phyloP scores from a whole-genome alignment of 2,888 invertebrate genomes.

The Callinectes sapidus region DNA sequence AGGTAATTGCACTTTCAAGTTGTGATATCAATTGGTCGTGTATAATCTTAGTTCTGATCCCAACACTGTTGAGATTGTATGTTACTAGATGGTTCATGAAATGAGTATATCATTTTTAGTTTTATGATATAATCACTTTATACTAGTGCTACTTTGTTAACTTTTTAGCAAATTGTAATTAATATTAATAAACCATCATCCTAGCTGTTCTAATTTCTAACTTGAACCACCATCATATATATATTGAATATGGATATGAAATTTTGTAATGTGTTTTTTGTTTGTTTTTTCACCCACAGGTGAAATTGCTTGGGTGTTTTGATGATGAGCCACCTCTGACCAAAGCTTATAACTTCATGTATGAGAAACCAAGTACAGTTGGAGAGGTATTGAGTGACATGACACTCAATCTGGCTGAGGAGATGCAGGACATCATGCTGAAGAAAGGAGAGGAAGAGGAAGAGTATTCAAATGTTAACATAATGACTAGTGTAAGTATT shows the following conservation, averaged over 20 bases:
- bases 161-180: too few relatives aligned
- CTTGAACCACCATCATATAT: neutral
- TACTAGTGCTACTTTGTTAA: too few relatives aligned
- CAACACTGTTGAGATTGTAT: too few relatives aligned
- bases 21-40: too few relatives aligned
- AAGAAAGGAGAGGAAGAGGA: neutral
- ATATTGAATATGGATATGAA: too few relatives aligned
- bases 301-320: slow-evolving; percentile 41
- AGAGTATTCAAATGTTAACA: slow-evolving; percentile 74
- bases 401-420: slow-evolving; percentile 74
- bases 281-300: neutral
- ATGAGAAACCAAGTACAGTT: slow-evolving; percentile 78
- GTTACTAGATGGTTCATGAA: too few relatives aligned
- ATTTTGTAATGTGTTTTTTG: too few relatives aligned
- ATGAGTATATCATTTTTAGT: too few relatives aligned
- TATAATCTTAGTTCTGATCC: too few relatives aligned
- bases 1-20: slow-evolving; percentile 39
- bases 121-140: too few relatives aligned
- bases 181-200: too few relatives aligned
- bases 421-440: slow-evolving; percentile 53
- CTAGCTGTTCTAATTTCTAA: too few relatives aligned
- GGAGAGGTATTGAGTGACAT: slow-evolving; percentile 76
- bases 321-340: slow-evolving; percentile 59
- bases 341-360: slow-evolving; percentile 78
- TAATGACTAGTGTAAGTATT: slow-evolving; percentile 74